Evolutionary conservation across 2,888 invertebrate species (phyloP), one percentile per base, ranked within the genome.

Genomic region (Cosmorhoe ocellata): DNA sequence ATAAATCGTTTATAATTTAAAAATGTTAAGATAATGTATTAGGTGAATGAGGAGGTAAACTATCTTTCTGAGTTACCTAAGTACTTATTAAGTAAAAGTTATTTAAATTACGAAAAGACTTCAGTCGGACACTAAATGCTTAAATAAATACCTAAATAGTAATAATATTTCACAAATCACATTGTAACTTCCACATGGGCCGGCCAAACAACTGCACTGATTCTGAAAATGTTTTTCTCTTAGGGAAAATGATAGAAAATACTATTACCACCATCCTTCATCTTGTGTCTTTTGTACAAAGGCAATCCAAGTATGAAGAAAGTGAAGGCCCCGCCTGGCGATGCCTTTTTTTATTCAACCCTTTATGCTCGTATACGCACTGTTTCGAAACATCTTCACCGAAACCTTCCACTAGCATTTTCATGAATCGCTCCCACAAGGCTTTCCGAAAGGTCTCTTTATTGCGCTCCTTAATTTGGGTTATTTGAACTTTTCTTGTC

Each of bases 391-490:
- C 75, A 79, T 81, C 78, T 81, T 80, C 67, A 75, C 69, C 60
- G 69, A 64, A 73, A 74, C 73, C 69, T 78, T 74, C 74, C 69
- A 69, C 74, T 70, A 72, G 75, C 76, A 75, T 83, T 82, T 77
- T 73, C 81, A 77, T 76, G 80, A 84, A 85, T 81, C 67, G 78
- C 74, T 80, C 81, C 82, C 80, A 71, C 75, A 81, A 80, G 81
- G 76, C 74, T 76, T 78, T 76, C 67, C 72, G 66, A 79, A 80
- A 77, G 82, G 81, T 79, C 78, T 71, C 75, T 81, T 82, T 81
- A 82, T 81, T 80, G 77, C 76, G 69, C 69, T 74, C 76, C 78
- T 83, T 83, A 81, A 81, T 83, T 82, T 78, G 69, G 79, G 79
- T 79, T 81, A 81, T 81, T 81, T 80, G 76, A 81, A 82, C 77